Evolutionary conservation across 2,888 invertebrate genomes (phyloP).

Genomic region (Chironomus tentans): DNA sequence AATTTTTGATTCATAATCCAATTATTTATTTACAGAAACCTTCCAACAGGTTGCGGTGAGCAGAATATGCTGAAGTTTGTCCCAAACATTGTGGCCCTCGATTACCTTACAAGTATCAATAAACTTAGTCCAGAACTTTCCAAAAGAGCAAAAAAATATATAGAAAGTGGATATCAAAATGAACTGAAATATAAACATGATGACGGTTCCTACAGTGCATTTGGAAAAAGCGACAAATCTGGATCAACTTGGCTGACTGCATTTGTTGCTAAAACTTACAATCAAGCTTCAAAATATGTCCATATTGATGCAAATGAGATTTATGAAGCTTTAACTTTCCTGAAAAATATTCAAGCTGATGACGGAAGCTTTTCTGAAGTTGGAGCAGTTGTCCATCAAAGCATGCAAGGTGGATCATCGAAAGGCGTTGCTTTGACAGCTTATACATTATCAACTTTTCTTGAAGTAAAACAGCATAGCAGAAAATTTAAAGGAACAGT

Average conservation of each 20-base stretch:
- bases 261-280: conserved; percentile 62
- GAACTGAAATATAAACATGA: conserved; percentile 75
- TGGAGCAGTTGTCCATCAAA: conserved; percentile 52
- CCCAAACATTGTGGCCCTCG: conserved; percentile 76
- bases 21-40: conserved; percentile 37
- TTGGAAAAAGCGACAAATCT: conserved; percentile 52
- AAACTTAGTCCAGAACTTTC: conserved; percentile 54
- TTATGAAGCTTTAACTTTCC: conserved; percentile 54
- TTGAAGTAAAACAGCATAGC: conserved; percentile 48
- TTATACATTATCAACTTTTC: conserved; percentile 57
- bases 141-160: conserved; percentile 45
- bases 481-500: conserved; percentile 50
- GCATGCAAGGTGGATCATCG: conserved; percentile 64
- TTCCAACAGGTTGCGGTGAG: conserved; percentile 83
- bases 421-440: conserved; percentile 63
- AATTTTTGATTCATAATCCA: too few species aligned
- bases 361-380: conserved; percentile 75
- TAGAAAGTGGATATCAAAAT: conserved; percentile 84
- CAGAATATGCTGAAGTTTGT: conserved; percentile 90
- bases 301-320: conserved; percentile 56
- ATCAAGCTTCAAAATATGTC: conserved; percentile 55
- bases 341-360: conserved; percentile 54
- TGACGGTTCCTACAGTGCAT: conserved; percentile 87
- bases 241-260: conserved; percentile 79
- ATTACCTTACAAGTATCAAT: conserved; percentile 70